These are phyloP conservation scores for Ochropacha duplaris DNA, from an alignment of 2,888 invertebrate genomes.

Conservation along the genomic window DNA sequence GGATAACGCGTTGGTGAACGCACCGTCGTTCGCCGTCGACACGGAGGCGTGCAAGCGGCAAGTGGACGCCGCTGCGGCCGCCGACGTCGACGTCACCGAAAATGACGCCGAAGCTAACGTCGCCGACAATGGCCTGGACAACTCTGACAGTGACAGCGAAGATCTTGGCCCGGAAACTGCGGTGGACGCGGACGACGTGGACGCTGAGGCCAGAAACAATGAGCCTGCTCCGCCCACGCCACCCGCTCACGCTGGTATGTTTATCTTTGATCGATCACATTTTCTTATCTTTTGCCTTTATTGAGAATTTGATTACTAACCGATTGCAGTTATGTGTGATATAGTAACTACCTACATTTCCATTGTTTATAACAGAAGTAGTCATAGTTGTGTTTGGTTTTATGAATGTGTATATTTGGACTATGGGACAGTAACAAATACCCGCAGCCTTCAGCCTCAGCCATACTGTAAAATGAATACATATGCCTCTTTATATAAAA, in stretches of 20 bases:
- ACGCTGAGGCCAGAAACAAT: slow-evolving; percentile 65
- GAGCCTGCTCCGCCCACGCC: slow-evolving; percentile 82
- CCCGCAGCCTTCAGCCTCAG: too few relatives aligned
- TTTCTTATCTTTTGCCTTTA: neutral
- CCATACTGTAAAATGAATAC: too few relatives aligned
- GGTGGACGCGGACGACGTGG: slow-evolving; percentile 86
- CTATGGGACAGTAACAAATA: too few relatives aligned
- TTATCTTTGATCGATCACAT: slow-evolving; percentile 1
- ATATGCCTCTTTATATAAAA: too few relatives aligned
- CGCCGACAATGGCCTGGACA: slow-evolving; percentile 57
- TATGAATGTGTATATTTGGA: too few relatives aligned
- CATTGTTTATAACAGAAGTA: too few relatives aligned
- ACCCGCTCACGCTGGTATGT: slow-evolving; percentile 80
- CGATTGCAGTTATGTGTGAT: too few relatives aligned
- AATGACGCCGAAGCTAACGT: slow-evolving; percentile 36
- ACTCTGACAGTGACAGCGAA: slow-evolving; percentile 83
- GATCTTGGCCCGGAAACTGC: slow-evolving; percentile 91
- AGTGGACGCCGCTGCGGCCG: slow-evolving; percentile 50
- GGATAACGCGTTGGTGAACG: slow-evolving; percentile 78
- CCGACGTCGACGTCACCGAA: slow-evolving; percentile 51
- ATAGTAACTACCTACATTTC: too few relatives aligned
- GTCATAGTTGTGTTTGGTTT: too few relatives aligned
- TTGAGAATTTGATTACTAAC: neutral
- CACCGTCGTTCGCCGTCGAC: slow-evolving; percentile 72
- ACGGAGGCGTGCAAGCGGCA: slow-evolving; percentile 65